These are phyloP conservation scores for Chloroceryle inda DNA, from an alignment of 2,797 vertebrate genomes.

Conservation along the genomic window DNA sequence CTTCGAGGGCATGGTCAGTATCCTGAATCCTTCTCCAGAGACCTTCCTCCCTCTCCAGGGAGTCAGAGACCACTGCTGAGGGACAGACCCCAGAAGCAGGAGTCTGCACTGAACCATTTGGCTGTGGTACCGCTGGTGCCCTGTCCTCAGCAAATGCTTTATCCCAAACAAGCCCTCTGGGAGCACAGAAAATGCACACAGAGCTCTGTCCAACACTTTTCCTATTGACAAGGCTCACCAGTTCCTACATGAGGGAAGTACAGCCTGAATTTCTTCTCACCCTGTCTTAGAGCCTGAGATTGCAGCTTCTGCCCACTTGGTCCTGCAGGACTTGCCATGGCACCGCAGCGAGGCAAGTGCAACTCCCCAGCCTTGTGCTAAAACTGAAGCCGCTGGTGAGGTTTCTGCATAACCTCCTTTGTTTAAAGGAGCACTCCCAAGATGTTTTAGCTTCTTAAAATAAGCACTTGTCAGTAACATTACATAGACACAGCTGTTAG, in stretches of 20 bases:
- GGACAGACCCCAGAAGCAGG: neutral
- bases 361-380: neutral
- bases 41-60: neutral
- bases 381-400: neutral
- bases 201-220: neutral
- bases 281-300: neutral
- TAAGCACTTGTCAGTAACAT: neutral
- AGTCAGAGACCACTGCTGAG: neutral
- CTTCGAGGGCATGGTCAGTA: neutral
- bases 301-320: neutral
- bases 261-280: neutral
- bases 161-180: neutral
- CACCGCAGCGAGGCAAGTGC: neutral
- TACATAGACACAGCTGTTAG: accelerated
- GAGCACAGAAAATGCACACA: neutral
- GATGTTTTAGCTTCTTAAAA: neutral
- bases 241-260: neutral
- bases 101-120: neutral
- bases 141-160: neutral
- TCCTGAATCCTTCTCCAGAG: neutral
- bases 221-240: neutral
- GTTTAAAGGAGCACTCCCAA: neutral
- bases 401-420: neutral
- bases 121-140: neutral
- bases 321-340: too few species aligned